Evolutionary conservation across 2,113 vertebrate genomes (phyloP).

Genomic region (Xyrauchen texanus): DNA sequence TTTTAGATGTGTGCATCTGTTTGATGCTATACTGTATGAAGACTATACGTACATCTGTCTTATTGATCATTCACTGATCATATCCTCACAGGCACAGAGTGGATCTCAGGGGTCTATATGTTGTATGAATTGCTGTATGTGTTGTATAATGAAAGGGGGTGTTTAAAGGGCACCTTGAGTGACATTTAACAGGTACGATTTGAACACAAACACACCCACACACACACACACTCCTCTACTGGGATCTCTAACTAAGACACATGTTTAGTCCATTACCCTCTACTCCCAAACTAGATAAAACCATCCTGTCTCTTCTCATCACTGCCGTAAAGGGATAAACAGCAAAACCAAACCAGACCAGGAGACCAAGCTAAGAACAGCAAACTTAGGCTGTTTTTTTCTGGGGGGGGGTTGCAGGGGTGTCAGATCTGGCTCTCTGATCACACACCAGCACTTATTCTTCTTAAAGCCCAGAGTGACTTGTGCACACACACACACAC

Average conservation of each 20-base stretch:
- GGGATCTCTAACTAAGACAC: conserved; percentile 5
- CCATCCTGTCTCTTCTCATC: conserved; percentile 7
- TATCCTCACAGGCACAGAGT: background rate
- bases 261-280: conserved; percentile 47
- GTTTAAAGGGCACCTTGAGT: background rate
- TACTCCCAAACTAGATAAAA: background rate
- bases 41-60: conserved; percentile 3
- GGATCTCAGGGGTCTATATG: conserved; percentile 18
- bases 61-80: conserved; percentile 6
- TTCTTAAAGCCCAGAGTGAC: background rate
- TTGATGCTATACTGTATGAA: background rate
- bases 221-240: background rate
- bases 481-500: too few species aligned
- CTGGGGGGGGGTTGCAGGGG: too few species aligned
- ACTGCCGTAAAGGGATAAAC: background rate
- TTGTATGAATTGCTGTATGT: background rate
- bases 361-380: too few species aligned
- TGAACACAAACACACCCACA: background rate
- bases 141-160: background rate
- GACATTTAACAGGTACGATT: conserved; percentile 6
- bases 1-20: conserved; percentile 1
- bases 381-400: too few species aligned
- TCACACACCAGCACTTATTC: conserved; percentile 11
- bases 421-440: background rate
- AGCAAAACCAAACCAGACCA: too few species aligned